These are phyloP conservation scores for Anoplolepis gracilipes DNA, from an alignment of 1,140 invertebrate species.

Conservation along the genomic window DNA sequence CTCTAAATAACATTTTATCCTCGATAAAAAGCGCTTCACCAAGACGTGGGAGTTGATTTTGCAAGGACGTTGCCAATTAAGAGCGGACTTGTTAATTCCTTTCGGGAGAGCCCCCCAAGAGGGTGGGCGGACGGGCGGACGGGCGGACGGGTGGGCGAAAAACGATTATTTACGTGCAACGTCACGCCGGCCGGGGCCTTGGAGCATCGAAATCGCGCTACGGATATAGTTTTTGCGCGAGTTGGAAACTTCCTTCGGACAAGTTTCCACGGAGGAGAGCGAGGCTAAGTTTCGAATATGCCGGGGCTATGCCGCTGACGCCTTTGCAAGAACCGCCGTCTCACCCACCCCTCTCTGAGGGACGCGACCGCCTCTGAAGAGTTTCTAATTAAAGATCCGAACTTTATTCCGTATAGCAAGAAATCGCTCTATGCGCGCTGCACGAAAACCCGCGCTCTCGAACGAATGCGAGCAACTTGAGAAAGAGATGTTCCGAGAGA, in stretches of 20 bases:
- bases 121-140: conserved; percentile 28
- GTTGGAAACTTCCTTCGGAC: conserved; percentile 72
- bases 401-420: conserved; percentile 76
- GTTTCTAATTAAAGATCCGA: conserved; percentile 85
- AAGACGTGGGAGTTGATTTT: conserved; percentile 55
- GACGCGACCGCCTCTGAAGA: conserved; percentile 76
- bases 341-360: conserved; percentile 33
- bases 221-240: conserved; percentile 75
- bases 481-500: neutral
- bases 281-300: conserved; percentile 79
- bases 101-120: conserved; percentile 8
- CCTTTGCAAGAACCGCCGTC: conserved; percentile 80
- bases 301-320: conserved; percentile 80
- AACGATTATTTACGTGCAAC: conserved; percentile 79
- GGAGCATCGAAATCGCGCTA: conserved; percentile 67
- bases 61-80: conserved; percentile 68
- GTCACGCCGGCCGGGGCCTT: conserved; percentile 68
- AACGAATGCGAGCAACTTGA: conserved; percentile 30
- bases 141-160: conserved; percentile 60
- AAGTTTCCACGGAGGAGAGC: conserved; percentile 74
- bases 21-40: conserved; percentile 13
- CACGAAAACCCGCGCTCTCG: conserved; percentile 29
- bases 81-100: conserved; percentile 67
- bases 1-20: neutral
- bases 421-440: conserved; percentile 57